Percentiles rank a stretch among this genome's conserved stretches.
Evolutionary conservation across 1,140 invertebrate species (phyloP).

Genomic region (Adelges cooleyi): DNA sequence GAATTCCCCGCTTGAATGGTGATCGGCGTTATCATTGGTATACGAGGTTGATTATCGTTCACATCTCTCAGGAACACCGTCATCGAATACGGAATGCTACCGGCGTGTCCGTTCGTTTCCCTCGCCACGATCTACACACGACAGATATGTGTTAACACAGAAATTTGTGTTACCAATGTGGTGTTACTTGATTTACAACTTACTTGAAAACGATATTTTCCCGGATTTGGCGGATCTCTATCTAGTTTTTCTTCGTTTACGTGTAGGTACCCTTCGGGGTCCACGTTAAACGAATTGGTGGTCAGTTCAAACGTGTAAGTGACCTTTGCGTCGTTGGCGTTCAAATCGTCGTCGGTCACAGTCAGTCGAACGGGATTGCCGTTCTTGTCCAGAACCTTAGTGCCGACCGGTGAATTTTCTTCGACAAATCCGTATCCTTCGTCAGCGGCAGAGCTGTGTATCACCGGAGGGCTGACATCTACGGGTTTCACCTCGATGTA

Average conservation of each 20-base stretch:
- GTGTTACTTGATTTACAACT: background rate
- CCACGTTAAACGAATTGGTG: constrained; percentile 68
- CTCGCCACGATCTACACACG: constrained; percentile 51
- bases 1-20: constrained; percentile 69
- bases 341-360: constrained; percentile 70
- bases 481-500: constrained; percentile 69
- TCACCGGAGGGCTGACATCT: constrained; percentile 69
- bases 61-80: constrained; percentile 66
- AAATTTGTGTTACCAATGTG: no score
- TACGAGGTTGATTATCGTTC: constrained; percentile 70
- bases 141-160: background rate
- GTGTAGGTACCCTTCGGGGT: constrained; percentile 56
- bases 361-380: constrained; percentile 55
- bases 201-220: constrained; percentile 68
- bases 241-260: constrained; percentile 75
- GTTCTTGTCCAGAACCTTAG: constrained; percentile 56
- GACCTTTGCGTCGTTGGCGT: constrained; percentile 55
- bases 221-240: constrained; percentile 73
- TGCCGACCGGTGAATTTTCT: constrained; percentile 74
- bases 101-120: constrained; percentile 61
- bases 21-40: constrained; percentile 62
- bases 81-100: constrained; percentile 65
- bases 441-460: constrained; percentile 55
- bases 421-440: constrained; percentile 53
- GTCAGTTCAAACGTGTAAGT: constrained; percentile 72